A percentile compares a stretch with the other conserved stretches of the same genome.
These are phyloP conservation scores for Phyllotis vaccarum DNA, from an alignment of 2,797 vertebrate genomes.

Conservation along the genomic window DNA sequence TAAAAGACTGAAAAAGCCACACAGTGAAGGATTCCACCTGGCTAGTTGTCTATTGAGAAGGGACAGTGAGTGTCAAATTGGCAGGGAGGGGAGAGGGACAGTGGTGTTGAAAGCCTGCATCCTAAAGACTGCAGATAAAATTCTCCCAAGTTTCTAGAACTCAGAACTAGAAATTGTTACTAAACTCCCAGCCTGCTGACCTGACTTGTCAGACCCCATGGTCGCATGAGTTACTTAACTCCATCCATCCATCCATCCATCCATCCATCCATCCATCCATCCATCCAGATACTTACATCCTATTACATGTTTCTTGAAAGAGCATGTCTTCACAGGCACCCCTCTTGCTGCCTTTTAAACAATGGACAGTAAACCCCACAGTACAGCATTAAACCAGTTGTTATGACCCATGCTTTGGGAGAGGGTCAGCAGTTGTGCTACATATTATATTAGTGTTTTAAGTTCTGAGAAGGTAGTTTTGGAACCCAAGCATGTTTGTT, in stretches of 20 bases:
- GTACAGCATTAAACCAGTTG: neutral
- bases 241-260: too few species aligned
- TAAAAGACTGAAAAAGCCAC: constrained; percentile 20
- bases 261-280: too few species aligned
- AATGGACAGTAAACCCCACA: neutral
- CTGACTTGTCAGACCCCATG: neutral
- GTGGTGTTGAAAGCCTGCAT: too few species aligned
- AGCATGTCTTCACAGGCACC: neutral
- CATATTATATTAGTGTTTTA: neutral
- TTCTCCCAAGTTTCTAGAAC: neutral
- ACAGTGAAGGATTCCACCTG: neutral
- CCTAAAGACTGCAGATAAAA: neutral
- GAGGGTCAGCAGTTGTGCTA: neutral
- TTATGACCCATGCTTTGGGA: neutral
- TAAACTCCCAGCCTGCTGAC: neutral
- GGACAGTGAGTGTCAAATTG: neutral
- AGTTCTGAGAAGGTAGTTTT: neutral
- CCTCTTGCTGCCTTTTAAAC: neutral
- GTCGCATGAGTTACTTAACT: too few species aligned
- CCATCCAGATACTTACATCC: neutral
- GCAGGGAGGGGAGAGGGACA: neutral
- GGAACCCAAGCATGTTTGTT: neutral
- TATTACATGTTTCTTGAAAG: neutral
- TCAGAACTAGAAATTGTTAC: neutral
- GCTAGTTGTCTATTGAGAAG: neutral